Evolutionary conservation across 2,113 vertebrate species (phyloP).

Genomic region (Rutilus rutilus): DNA sequence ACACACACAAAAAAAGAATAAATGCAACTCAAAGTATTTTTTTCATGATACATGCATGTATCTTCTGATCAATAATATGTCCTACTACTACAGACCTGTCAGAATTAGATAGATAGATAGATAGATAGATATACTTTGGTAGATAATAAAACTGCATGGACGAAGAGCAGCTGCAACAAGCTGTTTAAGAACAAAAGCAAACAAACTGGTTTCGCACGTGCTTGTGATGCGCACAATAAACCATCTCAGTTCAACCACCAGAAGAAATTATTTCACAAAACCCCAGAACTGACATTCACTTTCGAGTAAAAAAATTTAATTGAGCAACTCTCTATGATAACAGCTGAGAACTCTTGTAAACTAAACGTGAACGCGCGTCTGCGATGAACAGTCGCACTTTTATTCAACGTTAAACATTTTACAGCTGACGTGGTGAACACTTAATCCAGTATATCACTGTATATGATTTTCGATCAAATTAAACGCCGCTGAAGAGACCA

Average conservation of each 20-base stretch:
- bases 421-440: neutral
- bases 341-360: neutral
- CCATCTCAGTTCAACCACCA: neutral
- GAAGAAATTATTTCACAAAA: neutral
- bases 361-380: neutral
- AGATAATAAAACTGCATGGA: neutral
- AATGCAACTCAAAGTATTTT: neutral
- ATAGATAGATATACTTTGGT: neutral
- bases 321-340: neutral
- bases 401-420: neutral
- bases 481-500: neutral
- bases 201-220: slow-evolving; percentile 39
- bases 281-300: neutral
- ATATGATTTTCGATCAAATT: neutral
- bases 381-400: neutral
- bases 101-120: slow-evolving; percentile 18
- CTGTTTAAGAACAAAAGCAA: slow-evolving; percentile 44
- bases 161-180: slow-evolving; percentile 38
- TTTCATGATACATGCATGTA: neutral
- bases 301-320: neutral
- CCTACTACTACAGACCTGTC: neutral
- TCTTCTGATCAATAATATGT: neutral
- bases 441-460: neutral
- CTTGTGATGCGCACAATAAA: neutral
- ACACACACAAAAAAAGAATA: neutral